These are phyloP conservation scores for Karalla daura DNA, from an alignment of 2,797 vertebrate species.

Conservation along the genomic window DNA sequence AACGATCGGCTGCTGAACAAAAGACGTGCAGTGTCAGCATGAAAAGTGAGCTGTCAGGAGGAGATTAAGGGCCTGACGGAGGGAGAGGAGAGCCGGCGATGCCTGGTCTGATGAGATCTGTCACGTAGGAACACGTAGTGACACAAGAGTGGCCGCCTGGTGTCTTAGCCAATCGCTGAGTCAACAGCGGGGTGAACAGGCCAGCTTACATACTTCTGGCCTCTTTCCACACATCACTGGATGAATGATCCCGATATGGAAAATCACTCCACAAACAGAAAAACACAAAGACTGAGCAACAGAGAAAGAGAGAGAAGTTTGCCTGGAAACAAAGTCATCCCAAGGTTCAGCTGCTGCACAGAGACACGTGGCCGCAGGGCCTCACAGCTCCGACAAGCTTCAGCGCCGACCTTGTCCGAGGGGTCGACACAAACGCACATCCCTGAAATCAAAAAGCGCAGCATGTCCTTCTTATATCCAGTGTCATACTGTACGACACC, in stretches of 20 bases:
- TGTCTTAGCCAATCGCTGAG: conserved; percentile 83
- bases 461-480: conserved; percentile 13
- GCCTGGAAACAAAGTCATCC: conserved; percentile 81
- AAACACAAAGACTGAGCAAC: conserved; percentile 80
- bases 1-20: conserved; percentile 68
- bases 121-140: conserved; percentile 74
- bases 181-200: conserved; percentile 84
- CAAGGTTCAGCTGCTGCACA: conserved; percentile 79
- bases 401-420: conserved; percentile 50
- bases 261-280: conserved; percentile 82
- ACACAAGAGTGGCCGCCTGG: conserved; percentile 79
- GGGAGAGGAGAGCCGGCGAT: conserved; percentile 62
- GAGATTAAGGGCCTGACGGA: conserved; percentile 73
- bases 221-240: conserved; percentile 74
- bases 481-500: not conserved
- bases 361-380: conserved; percentile 59
- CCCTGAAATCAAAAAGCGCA: conserved; percentile 42
- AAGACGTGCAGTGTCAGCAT: conserved; percentile 56
- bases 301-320: conserved; percentile 68
- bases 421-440: conserved; percentile 37
- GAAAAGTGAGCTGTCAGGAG: conserved; percentile 71
- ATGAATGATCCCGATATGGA: conserved; percentile 82
- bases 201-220: conserved; percentile 76
- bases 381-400: too few species aligned
- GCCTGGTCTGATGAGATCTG: conserved; percentile 76